Percentiles rank a stretch among this genome's conserved stretches.
phyloP scores from a whole-genome alignment of 1,140 invertebrate species.

The Temnothorax curvispinosus region DNA sequence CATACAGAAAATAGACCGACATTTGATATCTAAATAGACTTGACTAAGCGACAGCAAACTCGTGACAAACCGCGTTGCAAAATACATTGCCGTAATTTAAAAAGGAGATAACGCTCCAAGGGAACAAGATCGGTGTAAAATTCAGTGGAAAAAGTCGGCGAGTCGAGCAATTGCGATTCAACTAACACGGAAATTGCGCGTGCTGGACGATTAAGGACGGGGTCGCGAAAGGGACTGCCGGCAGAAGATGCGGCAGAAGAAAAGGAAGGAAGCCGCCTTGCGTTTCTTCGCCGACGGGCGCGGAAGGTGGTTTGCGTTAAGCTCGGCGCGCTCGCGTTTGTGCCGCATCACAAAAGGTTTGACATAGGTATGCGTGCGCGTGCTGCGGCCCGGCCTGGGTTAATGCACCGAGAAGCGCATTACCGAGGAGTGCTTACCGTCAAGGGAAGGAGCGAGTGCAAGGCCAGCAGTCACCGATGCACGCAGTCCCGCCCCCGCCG shows the following conservation, averaged over 20 bases:
- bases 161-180: background rate
- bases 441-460: slow-evolving; percentile 68
- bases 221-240: background rate
- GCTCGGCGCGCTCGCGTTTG: slow-evolving; percentile 1
- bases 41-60: background rate
- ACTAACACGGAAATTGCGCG: background rate
- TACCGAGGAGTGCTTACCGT: slow-evolving; percentile 77
- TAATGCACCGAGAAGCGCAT: slow-evolving; percentile 83
- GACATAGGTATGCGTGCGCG: slow-evolving; percentile 25
- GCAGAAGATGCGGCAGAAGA: background rate
- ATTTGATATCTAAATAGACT: background rate
- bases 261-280: slow-evolving; percentile 12
- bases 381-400: slow-evolving; percentile 67
- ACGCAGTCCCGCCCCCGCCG: background rate
- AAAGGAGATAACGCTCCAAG: background rate
- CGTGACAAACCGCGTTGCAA: background rate
- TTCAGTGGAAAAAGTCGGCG: background rate
- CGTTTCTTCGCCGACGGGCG: background rate
- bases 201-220: background rate
- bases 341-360: slow-evolving; percentile 32
- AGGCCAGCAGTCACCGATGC: slow-evolving; percentile 18
- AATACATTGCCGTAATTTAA: background rate
- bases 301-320: slow-evolving; percentile 9
- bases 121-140: background rate
- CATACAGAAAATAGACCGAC: background rate